Evolutionary conservation across 1,140 invertebrate species (phyloP).

Genomic region (Pararge aegeria): DNA sequence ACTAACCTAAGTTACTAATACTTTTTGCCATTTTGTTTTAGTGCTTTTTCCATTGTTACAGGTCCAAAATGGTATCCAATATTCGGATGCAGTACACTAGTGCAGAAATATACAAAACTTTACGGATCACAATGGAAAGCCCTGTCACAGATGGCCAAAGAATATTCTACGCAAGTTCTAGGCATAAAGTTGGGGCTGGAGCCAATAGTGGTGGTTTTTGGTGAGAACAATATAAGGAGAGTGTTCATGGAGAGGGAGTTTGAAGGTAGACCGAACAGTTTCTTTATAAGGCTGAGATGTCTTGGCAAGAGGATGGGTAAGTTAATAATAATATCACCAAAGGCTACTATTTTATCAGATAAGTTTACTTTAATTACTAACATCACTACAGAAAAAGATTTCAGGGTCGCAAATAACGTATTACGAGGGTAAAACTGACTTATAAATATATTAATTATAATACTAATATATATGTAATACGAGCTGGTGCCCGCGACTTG

Average conservation of each 20-base stretch:
- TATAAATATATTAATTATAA: too few relatives aligned
- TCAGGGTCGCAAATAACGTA: too few relatives aligned
- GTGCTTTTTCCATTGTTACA: constrained; percentile 50
- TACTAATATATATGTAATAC: too few relatives aligned
- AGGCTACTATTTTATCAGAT: constrained; percentile 6
- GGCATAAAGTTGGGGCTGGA: constrained; percentile 84
- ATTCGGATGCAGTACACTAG: constrained; percentile 82
- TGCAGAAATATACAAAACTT: constrained; percentile 79
- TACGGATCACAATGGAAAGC: constrained; percentile 83
- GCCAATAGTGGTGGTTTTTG: constrained; percentile 82
- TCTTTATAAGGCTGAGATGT: constrained; percentile 85
- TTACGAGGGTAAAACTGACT: too few relatives aligned
- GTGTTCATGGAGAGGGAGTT: constrained; percentile 84
- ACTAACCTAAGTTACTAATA: too few relatives aligned
- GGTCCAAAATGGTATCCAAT: constrained; percentile 86
- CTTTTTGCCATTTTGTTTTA: too few relatives aligned
- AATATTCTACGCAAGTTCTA: constrained; percentile 83
- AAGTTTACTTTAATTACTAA: too few relatives aligned
- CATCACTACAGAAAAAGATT: too few relatives aligned
- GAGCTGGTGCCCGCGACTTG: too few relatives aligned
- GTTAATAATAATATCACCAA: not conserved
- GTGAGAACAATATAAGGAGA: constrained; percentile 80
- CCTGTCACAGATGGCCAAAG: constrained; percentile 80
- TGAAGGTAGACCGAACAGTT: constrained; percentile 86
- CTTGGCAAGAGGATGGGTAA: constrained; percentile 83